Base-by-base conservation (phyloP, 2,113 vertebrate species). In the Ammodytes marinus region DNA sequence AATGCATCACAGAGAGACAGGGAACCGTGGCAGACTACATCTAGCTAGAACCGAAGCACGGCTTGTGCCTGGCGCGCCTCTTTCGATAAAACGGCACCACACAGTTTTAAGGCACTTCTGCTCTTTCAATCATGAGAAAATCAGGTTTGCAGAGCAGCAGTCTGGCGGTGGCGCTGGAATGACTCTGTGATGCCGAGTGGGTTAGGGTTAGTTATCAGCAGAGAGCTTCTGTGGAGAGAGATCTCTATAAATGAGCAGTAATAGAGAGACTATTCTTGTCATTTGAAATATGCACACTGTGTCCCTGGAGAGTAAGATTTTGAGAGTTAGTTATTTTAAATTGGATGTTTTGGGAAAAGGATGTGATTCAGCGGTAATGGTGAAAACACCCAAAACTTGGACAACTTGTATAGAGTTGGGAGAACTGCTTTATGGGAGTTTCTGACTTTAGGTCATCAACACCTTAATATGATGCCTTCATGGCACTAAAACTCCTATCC, bases 51-150 rank as follows among this genome's bases (percentile, higher is more conserved):
- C 76, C 19, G 35, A 43, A 69, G 69, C 19, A 19, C n/a, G 19
- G 40, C 84, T 27, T 76, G 73, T 1, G 69, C 67, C 81, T 82
- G 79, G 64, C 74, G 81, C 87, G 52, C 61, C 4, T 86, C 79
- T 82, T 81, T 78, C 87, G 84, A 92, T 89, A 89, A 91, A 92
- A 87, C 70, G 73, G 75, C 57, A 73, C 17, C 67, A 59, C 52
- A 61, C 74, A 57, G 69, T 68, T 88, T 86, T 12, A 83, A 77
- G 52, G 68, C 43, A 69, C 80, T 84, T 91, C 85, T 92, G 88
- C 6, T 89, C 27, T 87, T 79, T 85, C 82, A 64, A 80, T 89
- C 27, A 27, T 27, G 27, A 27, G 27, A 27, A 27, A 27, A 27
- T 86, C 82, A 54, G 82, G 78, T 74, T 80, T 75, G 69, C 40